Conservation (phyloP, 2,888 invertebrate genomes). For the Ophion obscuratus region DNA sequence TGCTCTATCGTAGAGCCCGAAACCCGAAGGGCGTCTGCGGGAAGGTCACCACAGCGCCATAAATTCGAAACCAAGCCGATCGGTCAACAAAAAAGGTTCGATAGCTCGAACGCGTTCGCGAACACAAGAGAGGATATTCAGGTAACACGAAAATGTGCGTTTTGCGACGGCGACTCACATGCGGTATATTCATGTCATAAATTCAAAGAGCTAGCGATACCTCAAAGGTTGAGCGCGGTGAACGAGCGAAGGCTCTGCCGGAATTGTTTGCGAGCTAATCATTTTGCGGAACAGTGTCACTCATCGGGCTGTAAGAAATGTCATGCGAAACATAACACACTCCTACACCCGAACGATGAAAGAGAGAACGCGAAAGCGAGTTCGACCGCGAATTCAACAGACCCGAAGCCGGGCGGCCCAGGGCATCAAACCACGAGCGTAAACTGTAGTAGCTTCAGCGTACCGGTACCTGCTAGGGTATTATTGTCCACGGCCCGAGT, state of each 20-base stretch:
- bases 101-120: constrained; percentile 22
- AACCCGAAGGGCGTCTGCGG: not conserved
- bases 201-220: constrained; percentile 35
- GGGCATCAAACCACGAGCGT: not conserved
- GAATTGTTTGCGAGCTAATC: constrained; percentile 42
- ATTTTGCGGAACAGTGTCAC: constrained; percentile 22
- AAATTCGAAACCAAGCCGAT: too few species aligned
- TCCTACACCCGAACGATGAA: not conserved
- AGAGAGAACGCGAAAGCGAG: too few species aligned
- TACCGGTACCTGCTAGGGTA: not conserved
- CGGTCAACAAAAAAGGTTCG: too few species aligned
- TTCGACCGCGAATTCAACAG: too few species aligned
- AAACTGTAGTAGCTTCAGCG: not conserved
- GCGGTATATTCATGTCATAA: constrained; percentile 31
- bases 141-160: constrained; percentile 11
- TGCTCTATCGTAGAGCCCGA: constrained; percentile 50
- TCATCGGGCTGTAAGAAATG: constrained; percentile 30
- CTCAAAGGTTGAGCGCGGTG: constrained; percentile 29
- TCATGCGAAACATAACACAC: constrained; percentile 24
- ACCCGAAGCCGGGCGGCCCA: too few species aligned
- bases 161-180: constrained; percentile 29
- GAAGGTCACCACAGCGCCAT: too few species aligned
- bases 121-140: constrained; percentile 3
- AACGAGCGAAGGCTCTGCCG: constrained; percentile 44
- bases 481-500: constrained; percentile 47